Base-by-base conservation (phyloP, 2,888 invertebrate genomes). In the Nephrotoma appendiculata region DNA sequence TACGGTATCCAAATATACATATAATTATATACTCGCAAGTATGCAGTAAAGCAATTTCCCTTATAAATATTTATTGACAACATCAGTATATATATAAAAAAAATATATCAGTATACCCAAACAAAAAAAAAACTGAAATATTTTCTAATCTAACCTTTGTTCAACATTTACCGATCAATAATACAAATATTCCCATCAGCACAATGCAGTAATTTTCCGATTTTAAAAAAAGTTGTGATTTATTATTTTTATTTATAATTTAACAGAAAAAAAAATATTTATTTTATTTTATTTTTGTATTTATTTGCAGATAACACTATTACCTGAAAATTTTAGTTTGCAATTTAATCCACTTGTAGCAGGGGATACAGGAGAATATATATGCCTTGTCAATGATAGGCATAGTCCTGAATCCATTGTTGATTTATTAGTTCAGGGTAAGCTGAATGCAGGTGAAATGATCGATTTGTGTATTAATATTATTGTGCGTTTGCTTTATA, bases 371-470 rank as follows among this genome's bases (percentile, higher is more conserved):
- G 94, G 94, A 83, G 94, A 94, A 89, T 95, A 95, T 90, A 93
- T 93, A 89, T 95, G 95, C 89, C 92, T 95, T 88, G 94, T 95
- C 89, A 95, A 95, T 91, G 94, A 93, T 90, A 92, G 95, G 85
- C 94, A 94, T 87, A 93, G 93, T 90, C 94, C 95, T 15, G 94
- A 95, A 90, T 93, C 94, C 57, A 92, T 95, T 88, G 93, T 95
- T 88, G 93, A 93, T 89, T 93, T 95, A 89, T 92, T 94, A 88
- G 95, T 95, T 87, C 94, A 94, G 93, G 95, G 95, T 95, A 91
- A 92, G 92, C 90, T 89, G 48, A 88, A 57, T 19, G 19, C 15
- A 15, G 57, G 57, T 9, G 19, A 15, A 57, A 57, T 57, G n/a
- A 9, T n/a, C 19, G n/a, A 57, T 83, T 86, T 83, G 6, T 83